phyloP scores from a whole-genome alignment of 2,797 vertebrate genomes.

The Cossypha niveicapilla region DNA sequence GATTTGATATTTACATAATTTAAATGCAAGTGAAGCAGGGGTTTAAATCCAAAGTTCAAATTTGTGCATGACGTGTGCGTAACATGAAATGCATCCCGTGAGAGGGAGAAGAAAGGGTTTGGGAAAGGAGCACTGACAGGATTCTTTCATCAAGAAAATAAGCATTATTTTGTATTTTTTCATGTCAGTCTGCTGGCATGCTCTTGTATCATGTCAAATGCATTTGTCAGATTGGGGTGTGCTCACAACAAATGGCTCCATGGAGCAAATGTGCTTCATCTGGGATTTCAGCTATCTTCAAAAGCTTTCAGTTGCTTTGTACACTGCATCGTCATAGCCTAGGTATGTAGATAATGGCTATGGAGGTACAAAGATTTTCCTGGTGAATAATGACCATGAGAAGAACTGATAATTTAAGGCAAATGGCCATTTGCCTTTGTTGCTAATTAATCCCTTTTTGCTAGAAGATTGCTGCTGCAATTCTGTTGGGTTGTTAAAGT shows the following conservation, averaged over 20 bases:
- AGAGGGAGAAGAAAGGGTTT: neutral
- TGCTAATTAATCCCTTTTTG: conserved; percentile 40
- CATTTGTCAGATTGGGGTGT: conserved; percentile 6
- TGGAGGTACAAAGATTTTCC: conserved; percentile 8
- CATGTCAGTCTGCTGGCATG: neutral
- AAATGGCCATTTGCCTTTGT: conserved; percentile 21
- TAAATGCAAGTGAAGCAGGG: conserved; percentile 8
- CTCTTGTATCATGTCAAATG: conserved; percentile 3
- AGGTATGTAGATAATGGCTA: conserved; percentile 26
- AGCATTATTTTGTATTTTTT: conserved; percentile 8
- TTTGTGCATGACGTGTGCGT: neutral
- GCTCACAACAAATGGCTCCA: conserved; percentile 4
- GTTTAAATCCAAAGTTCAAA: conserved; percentile 59
- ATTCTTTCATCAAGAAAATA: conserved; percentile 29
- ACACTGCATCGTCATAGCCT: neutral
- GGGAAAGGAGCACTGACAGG: neutral
- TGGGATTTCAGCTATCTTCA: conserved; percentile 4
- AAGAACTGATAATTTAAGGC: conserved; percentile 16
- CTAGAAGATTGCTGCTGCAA: neutral
- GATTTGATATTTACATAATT: conserved; percentile 55
- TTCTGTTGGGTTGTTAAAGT: neutral
- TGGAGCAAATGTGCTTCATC: conserved; percentile 20
- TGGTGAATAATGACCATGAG: neutral
- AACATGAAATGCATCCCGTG: neutral
- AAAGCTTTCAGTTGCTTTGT: conserved; percentile 26